Evolutionary conservation across 2,113 vertebrate genomes (phyloP).

Genomic region (Microtus pennsylvanicus): DNA sequence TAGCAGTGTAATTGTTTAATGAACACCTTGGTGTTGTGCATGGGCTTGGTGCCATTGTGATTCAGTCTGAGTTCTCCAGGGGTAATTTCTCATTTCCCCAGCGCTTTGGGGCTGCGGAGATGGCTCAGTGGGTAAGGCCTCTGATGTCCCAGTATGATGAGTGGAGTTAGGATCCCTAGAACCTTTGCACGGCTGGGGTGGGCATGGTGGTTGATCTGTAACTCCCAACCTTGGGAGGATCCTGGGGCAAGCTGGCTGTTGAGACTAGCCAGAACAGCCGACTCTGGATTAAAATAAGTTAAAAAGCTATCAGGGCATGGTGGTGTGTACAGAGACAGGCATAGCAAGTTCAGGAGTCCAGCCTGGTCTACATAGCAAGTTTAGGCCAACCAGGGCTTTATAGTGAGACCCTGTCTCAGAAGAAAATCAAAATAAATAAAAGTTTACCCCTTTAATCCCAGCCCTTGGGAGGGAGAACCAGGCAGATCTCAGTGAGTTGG

Average conservation of each 20-base stretch:
- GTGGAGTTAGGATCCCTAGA: neutral
- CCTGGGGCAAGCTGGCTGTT: neutral
- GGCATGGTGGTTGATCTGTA: neutral
- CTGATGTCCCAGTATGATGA: neutral
- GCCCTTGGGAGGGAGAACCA: neutral
- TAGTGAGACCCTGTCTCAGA: neutral
- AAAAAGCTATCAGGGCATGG: neutral
- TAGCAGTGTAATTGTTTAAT: neutral
- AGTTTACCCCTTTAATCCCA: neutral
- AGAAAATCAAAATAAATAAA: neutral
- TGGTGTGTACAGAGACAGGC: neutral
- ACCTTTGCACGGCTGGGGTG: neutral
- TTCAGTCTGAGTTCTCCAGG: conserved; percentile 49
- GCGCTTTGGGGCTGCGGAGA: neutral
- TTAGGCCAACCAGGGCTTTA: neutral
- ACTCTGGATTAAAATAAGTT: neutral
- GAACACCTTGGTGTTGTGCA: neutral
- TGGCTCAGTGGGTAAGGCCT: neutral
- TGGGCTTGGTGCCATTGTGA: neutral
- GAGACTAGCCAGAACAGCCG: neutral
- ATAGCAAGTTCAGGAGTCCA: neutral
- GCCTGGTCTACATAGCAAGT: neutral
- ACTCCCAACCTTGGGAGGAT: neutral
- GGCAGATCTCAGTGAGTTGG: neutral
- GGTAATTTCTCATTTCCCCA: conserved; percentile 41